Percentiles rank a stretch among this genome's conserved stretches.
Conservation (phyloP, 2,888 invertebrate genomes). For the Ochlodes sylvanus region DNA sequence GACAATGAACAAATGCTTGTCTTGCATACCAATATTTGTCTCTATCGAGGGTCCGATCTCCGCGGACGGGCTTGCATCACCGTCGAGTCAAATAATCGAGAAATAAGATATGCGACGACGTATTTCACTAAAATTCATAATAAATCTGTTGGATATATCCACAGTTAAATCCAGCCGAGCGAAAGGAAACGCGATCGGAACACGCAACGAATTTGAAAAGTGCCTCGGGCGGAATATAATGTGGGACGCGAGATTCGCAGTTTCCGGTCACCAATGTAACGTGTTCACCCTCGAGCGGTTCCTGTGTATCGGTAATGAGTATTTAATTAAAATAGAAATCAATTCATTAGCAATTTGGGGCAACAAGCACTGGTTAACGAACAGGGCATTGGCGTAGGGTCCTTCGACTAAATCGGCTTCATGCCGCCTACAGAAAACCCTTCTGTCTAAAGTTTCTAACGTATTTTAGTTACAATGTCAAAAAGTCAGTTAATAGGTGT, state of each 20-base stretch:
- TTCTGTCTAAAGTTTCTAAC: not conserved
- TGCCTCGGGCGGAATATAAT: constrained; percentile 27
- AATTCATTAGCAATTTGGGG: constrained; percentile 8
- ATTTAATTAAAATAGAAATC: constrained; percentile 20
- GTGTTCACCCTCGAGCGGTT: constrained; percentile 24
- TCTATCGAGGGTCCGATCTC: constrained; percentile 19
- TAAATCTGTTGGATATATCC: constrained; percentile 27
- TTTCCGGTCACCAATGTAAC: constrained; percentile 38
- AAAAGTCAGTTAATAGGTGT: too few relatives aligned
- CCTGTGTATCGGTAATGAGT: constrained; percentile 26
- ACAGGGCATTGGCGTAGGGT: not conserved
- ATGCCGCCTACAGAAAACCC: not conserved
- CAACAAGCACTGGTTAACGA: not conserved
- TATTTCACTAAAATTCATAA: constrained; percentile 29
- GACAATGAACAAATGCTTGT: constrained; percentile 35
- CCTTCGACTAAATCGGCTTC: not conserved
- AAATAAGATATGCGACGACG: constrained; percentile 24
- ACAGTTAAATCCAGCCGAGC: constrained; percentile 28
- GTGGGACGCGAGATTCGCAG: constrained; percentile 36
- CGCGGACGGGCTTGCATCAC: constrained; percentile 21
- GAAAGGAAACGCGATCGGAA: constrained; percentile 34
- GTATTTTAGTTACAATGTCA: too few relatives aligned
- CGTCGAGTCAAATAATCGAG: constrained; percentile 25
- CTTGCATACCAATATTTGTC: constrained; percentile 35
- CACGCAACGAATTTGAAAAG: constrained; percentile 37